Evolutionary conservation across 1,140 invertebrate genomes (phyloP).

Genomic region (Lanistes nyassanus): DNA sequence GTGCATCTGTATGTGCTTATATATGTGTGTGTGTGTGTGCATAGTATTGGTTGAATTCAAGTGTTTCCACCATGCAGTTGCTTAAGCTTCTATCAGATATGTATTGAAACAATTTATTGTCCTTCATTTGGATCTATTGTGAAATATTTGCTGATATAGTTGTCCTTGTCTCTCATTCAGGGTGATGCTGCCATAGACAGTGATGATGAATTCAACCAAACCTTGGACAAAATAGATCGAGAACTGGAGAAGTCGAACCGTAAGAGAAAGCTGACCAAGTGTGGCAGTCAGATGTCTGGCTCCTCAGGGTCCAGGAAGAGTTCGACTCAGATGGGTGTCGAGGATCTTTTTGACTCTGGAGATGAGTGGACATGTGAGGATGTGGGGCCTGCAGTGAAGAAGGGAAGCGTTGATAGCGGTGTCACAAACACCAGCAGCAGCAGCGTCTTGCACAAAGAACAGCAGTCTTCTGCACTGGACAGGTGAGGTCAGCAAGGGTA

Average conservation of each 20-base stretch:
- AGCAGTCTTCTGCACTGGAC: slow-evolving; percentile 12
- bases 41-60: too few relatives aligned
- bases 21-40: too few relatives aligned
- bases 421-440: slow-evolving; percentile 11
- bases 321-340: slow-evolving; percentile 3
- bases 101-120: too few relatives aligned
- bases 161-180: not conserved
- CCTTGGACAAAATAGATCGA: slow-evolving; percentile 39
- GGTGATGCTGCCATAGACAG: slow-evolving; percentile 22
- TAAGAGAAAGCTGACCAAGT: slow-evolving; percentile 1
- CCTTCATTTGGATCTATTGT: too few relatives aligned
- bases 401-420: slow-evolving; percentile 7
- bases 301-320: slow-evolving; percentile 5
- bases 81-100: too few relatives aligned
- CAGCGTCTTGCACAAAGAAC: slow-evolving; percentile 11
- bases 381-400: slow-evolving; percentile 1
- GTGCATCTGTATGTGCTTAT: too few relatives aligned
- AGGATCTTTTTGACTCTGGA: slow-evolving; percentile 42
- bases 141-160: not conserved
- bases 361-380: slow-evolving; percentile 42
- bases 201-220: slow-evolving; percentile 36
- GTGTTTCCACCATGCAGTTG: too few relatives aligned
- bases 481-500: not conserved
- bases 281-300: slow-evolving; percentile 11
- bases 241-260: slow-evolving; percentile 23